A percentile compares a stretch with the other conserved stretches of the same genome.
Conservation (phyloP, 2,113 vertebrate species). For the Corydoras maculifer region DNA sequence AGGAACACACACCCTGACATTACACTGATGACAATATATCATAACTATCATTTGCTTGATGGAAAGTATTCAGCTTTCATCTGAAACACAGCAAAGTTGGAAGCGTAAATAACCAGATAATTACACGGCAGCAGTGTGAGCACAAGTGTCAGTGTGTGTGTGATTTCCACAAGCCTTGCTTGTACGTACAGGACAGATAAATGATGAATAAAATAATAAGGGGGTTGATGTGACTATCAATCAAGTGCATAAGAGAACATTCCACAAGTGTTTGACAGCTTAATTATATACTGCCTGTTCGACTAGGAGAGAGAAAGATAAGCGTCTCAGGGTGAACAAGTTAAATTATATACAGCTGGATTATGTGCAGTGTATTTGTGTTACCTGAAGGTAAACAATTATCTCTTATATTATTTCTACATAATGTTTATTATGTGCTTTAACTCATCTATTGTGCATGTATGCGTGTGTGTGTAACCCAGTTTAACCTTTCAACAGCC, state of each 20-base stretch:
- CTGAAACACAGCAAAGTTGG: conserved; percentile 10
- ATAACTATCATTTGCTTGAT: conserved; percentile 14
- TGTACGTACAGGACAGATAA: conserved; percentile 37
- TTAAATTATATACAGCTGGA: neutral
- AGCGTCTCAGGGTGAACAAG: neutral
- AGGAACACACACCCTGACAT: conserved; percentile 12
- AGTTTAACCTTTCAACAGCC: no score
- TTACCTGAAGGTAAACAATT: neutral
- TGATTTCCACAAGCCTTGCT: conserved; percentile 12
- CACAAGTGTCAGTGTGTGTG: neutral
- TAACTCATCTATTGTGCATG: neutral
- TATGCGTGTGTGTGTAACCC: neutral
- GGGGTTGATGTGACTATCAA: conserved; percentile 36
- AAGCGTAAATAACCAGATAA: conserved; percentile 33
- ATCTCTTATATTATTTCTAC: no score
- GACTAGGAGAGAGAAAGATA: neutral
- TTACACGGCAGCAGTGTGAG: conserved; percentile 27
- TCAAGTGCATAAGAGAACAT: conserved; percentile 33
- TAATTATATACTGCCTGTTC: conserved; percentile 38
- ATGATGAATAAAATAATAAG: conserved; percentile 46
- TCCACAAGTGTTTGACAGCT: conserved; percentile 33
- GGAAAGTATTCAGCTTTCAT: conserved; percentile 32
- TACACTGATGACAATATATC: conserved; percentile 28
- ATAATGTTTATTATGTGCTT: no score
- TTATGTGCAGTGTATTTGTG: neutral